Conservation (phyloP, 1,140 invertebrate genomes). For the Lepidurus packardi region DNA sequence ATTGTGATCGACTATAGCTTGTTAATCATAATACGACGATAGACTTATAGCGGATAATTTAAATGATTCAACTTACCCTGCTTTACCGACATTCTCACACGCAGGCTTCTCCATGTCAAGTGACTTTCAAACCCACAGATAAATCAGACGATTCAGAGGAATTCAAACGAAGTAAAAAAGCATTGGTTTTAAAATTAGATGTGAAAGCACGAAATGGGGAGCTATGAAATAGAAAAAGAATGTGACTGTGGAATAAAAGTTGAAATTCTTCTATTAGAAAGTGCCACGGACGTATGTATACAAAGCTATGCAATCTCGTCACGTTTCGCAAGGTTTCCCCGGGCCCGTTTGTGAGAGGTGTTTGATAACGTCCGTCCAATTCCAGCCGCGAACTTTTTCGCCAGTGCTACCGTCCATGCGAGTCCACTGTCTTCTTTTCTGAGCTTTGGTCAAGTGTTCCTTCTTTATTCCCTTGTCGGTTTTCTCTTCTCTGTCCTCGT, state of each 20-base stretch:
- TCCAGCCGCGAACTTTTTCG: slow-evolving; percentile 77
- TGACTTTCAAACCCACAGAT: not conserved
- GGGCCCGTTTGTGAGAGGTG: slow-evolving; percentile 81
- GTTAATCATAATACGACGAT: not conserved
- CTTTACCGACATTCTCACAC: not conserved
- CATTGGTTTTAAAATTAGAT: not conserved
- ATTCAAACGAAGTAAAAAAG: not conserved
- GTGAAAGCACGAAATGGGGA: not conserved
- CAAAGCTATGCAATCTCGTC: slow-evolving; percentile 1
- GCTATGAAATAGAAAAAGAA: not conserved
- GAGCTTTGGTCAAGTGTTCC: slow-evolving; percentile 77
- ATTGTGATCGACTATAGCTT: not conserved
- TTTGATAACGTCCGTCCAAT: slow-evolving; percentile 93
- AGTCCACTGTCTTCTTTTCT: slow-evolving; percentile 84
- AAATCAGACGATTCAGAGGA: not conserved
- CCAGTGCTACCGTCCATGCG: slow-evolving; percentile 65
- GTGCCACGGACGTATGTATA: not conserved
- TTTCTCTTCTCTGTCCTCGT: slow-evolving; percentile 29
- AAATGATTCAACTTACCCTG: not conserved
- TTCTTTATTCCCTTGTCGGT: slow-evolving; percentile 60
- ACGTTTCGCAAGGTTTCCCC: not conserved
- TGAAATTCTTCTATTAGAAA: not conserved
- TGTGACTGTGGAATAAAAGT: not conserved
- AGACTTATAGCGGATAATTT: not conserved
- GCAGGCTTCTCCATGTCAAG: not conserved